A percentile compares a stretch with the other conserved stretches of the same genome.
Conservation (phyloP, 2,797 vertebrate genomes). For the Eospalax fontanierii region DNA sequence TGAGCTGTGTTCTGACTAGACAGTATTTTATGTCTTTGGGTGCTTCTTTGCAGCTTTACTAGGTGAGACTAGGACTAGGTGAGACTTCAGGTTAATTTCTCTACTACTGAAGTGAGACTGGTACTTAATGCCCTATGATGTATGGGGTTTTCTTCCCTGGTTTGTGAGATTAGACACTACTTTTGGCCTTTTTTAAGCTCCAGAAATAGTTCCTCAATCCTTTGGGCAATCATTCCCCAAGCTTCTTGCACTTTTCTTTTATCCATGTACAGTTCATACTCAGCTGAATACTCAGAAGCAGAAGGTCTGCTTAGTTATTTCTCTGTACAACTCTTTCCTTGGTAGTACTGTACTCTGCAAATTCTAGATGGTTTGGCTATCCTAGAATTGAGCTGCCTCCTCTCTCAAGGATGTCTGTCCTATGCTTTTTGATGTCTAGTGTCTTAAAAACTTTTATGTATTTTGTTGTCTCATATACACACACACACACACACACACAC, state of each 20-base stretch:
- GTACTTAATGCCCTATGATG: background rate
- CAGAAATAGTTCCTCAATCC: background rate
- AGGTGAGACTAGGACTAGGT: background rate
- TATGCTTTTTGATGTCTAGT: background rate
- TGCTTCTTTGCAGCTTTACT: constrained; percentile 17
- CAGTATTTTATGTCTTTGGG: background rate
- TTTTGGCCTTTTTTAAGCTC: background rate
- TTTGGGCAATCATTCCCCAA: background rate
- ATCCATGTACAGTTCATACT: too few relatives aligned
- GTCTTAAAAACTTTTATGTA: background rate
- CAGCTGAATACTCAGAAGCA: too few relatives aligned
- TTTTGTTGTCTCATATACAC: too few relatives aligned
- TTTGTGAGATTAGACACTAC: background rate
- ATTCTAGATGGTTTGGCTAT: background rate
- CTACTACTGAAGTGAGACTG: background rate
- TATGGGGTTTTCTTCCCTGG: background rate
- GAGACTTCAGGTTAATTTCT: background rate
- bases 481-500: too few relatives aligned
- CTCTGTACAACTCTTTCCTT: background rate
- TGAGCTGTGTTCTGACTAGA: background rate
- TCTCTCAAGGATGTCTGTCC: background rate
- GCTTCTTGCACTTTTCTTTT: too few relatives aligned
- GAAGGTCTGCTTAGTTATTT: background rate
- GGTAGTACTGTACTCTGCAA: background rate
- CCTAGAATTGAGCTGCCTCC: background rate